Evolutionary conservation across 2,888 invertebrate species (phyloP).

Genomic region (Phaedon cochleariae): DNA sequence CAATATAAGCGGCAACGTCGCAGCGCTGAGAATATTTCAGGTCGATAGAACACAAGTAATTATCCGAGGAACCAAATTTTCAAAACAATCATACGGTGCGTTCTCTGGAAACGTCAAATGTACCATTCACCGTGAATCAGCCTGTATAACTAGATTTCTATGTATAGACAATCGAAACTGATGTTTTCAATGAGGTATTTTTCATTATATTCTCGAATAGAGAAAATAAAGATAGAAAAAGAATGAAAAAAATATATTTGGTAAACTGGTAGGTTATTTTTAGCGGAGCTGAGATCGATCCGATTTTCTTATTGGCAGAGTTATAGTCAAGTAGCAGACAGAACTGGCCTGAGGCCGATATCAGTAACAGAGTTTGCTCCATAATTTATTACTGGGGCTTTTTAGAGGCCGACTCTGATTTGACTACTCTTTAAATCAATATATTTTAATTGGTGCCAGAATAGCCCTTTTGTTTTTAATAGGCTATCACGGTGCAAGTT

Average conservation of each 20-base stretch:
- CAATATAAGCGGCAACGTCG: too few relatives aligned
- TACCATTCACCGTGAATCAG: too few relatives aligned
- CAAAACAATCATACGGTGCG: too few relatives aligned
- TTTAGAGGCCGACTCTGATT: constrained; percentile 45
- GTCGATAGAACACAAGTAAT: too few relatives aligned
- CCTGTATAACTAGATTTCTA: too few relatives aligned
- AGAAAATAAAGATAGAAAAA: too few relatives aligned
- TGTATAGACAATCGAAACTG: too few relatives aligned
- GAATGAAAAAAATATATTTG: background rate
- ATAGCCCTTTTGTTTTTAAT: constrained; percentile 9
- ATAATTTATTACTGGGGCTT: constrained; percentile 44
- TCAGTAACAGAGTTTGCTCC: constrained; percentile 44
- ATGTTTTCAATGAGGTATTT: too few relatives aligned
- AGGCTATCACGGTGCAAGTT: constrained; percentile 8
- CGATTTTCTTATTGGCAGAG: constrained; percentile 30
- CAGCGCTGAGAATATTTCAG: too few relatives aligned
- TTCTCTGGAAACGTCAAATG: too few relatives aligned
- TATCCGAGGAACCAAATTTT: too few relatives aligned
- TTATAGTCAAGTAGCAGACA: constrained; percentile 53
- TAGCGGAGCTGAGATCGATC: background rate
- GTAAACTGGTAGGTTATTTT: background rate
- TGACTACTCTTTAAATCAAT: constrained; percentile 39
- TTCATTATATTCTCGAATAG: background rate
- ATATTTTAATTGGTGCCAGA: constrained; percentile 13
- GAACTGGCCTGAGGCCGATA: constrained; percentile 46